A percentile compares a stretch with the other conserved stretches of the same genome.
phyloP scores from a whole-genome alignment of 2,888 invertebrate species.

The Drosophila birchii region DNA sequence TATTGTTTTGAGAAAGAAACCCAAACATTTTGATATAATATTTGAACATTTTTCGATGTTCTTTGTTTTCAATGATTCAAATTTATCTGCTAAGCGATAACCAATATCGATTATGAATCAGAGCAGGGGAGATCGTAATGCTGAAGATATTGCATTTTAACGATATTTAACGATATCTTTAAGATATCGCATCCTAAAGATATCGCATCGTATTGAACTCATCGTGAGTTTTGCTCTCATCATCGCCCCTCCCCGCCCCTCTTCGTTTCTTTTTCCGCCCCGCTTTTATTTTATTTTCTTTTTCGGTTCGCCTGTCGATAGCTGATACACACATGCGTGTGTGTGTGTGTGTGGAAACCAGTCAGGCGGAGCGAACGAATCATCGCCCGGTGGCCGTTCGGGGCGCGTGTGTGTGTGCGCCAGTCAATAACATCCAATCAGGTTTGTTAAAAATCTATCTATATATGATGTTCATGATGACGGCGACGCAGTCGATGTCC shows the following conservation, averaged over 20 bases:
- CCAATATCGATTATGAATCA: conserved; percentile 35
- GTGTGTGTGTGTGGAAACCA: conserved; percentile 20
- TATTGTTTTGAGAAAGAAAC: no score
- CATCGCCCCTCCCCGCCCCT: conserved; percentile 1
- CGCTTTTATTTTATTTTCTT: conserved; percentile 25
- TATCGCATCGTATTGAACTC: conserved; percentile 1
- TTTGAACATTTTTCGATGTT: no score
- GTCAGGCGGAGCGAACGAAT: conserved; percentile 41
- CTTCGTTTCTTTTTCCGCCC: conserved; percentile 13
- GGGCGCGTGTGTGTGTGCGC: conserved; percentile 71
- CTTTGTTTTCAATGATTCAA: conserved; percentile 3
- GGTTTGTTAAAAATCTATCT: conserved; percentile 85
- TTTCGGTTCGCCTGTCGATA: conserved; percentile 44
- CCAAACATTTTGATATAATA: no score
- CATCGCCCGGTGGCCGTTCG: conserved; percentile 44
- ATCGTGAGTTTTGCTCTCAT: background rate
- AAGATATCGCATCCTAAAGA: conserved; percentile 9
- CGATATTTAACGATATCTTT: background rate
- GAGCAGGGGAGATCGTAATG: conserved; percentile 7
- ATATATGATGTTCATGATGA: conserved; percentile 81
- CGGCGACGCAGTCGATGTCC: conserved; percentile 81
- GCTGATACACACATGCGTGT: conserved; percentile 18
- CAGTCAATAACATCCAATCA: conserved; percentile 85
- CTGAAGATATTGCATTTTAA: background rate
- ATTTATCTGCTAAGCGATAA: background rate